Evolutionary conservation across 2,797 vertebrate genomes (phyloP), one percentile per base, ranked within the genome.

Genomic region (Hemitrygon akajei): DNA sequence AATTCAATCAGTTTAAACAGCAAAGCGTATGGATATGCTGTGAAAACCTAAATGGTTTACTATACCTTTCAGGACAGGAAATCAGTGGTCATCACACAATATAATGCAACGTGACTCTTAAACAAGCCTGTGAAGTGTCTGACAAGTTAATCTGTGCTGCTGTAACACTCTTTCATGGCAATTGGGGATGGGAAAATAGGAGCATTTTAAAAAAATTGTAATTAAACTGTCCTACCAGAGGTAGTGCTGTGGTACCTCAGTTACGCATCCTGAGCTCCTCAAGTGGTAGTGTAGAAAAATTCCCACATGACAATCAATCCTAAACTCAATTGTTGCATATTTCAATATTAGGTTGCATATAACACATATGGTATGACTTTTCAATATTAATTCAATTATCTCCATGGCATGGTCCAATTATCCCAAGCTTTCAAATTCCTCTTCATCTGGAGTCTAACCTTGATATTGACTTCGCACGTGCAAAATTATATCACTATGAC

Each of bases 191-290:
- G 18, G 63, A 37, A 37, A 37, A 69, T 20, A 89, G 37, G n/a
- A 6, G 25, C 58, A 86, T 30, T 30, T 60, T 60, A 86, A 58
- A 56, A 30, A 47, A n/a, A 86, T 56, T 86, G 56, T 60, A 86
- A 86, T 86, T 86, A 63, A 16, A 60, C 27, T 5, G 82, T 86
- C 7, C 56, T n/a, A 56, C 58, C 82, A 86, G 82, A 63, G 58
- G 82, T 27, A 86, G 82, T 86, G 82, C 56, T 86, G 56, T 86
- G 27, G 56, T 86, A n/a, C 82, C 82, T 86, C 25, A 11, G 63
- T 89, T 89, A 69, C 25, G 2, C 22, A 66, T 5, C 86, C 60
- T 69, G 60, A 69, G 34, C 60, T 66, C 86, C 86, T 89, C 63
- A 89, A 34, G 69, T 30, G 37, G n/a, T 66, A 25, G 1, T 69